phyloP scores from a whole-genome alignment of 2,113 vertebrate species.

The Lepus timidus region DNA sequence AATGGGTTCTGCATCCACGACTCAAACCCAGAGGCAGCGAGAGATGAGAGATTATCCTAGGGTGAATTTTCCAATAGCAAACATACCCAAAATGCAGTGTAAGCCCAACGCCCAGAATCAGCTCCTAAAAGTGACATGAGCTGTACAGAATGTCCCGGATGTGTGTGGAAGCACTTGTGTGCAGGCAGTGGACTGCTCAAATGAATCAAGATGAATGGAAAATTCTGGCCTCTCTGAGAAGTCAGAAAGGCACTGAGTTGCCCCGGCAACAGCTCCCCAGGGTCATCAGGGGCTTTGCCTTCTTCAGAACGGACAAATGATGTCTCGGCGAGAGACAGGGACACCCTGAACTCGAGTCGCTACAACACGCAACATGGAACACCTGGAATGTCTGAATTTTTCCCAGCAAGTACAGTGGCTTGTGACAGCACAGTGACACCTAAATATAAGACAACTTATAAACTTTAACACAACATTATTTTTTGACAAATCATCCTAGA shows the following conservation, averaged over 20 bases:
- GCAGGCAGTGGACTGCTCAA: too few species aligned
- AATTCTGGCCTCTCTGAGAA: not conserved
- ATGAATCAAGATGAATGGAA: not conserved
- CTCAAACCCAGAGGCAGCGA: constrained; percentile 70
- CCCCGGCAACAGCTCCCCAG: not conserved
- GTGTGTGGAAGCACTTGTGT: not conserved
- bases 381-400: constrained; percentile 61
- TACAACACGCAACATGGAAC: constrained; percentile 56
- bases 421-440: constrained; percentile 58
- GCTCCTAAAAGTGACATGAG: not conserved
- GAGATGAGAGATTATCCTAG: not conserved
- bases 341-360: constrained; percentile 58
- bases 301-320: constrained; percentile 43
- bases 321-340: constrained; percentile 56
- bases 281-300: constrained; percentile 33
- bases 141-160: not conserved
- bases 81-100: not conserved
- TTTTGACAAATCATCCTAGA: not conserved
- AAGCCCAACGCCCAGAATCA: too few species aligned
- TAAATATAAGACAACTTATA: constrained; percentile 55
- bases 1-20: constrained; percentile 67
- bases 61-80: not conserved
- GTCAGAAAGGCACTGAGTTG: constrained; percentile 56
- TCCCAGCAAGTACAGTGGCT: constrained; percentile 65
- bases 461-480: constrained; percentile 48